These are phyloP conservation scores for Lottia gigantea DNA, from an alignment of 2,888 invertebrate genomes.

Conservation along the genomic window DNA sequence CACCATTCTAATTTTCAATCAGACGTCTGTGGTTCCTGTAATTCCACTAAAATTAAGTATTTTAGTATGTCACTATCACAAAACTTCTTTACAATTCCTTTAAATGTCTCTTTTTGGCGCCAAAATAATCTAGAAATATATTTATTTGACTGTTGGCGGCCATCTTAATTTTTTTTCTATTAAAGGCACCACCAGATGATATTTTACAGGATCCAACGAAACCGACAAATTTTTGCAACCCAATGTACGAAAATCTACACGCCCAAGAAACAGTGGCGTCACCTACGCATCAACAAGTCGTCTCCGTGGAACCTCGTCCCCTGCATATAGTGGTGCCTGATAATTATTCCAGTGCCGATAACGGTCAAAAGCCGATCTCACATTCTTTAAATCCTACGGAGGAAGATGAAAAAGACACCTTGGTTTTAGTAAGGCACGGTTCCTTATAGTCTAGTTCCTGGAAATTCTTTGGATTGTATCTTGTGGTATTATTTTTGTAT, in stretches of 20 bases:
- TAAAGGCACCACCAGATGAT: slow-evolving; percentile 21
- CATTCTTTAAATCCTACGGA: slow-evolving; percentile 37
- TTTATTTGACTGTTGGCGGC: too few relatives aligned
- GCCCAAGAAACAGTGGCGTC: slow-evolving; percentile 18
- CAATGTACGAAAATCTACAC: slow-evolving; percentile 54
- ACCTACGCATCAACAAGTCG: neutral
- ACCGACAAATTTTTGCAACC: slow-evolving; percentile 59
- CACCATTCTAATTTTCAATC: too few relatives aligned
- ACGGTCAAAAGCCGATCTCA: neutral
- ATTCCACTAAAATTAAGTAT: too few relatives aligned
- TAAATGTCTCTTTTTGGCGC: too few relatives aligned
- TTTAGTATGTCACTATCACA: too few relatives aligned
- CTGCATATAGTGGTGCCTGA: neutral
- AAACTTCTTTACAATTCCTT: too few relatives aligned
- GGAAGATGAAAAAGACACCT: slow-evolving; percentile 38
- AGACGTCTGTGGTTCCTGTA: too few relatives aligned
- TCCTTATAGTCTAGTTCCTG: neutral
- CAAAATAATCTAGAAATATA: too few relatives aligned
- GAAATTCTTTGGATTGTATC: too few relatives aligned
- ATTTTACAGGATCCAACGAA: slow-evolving; percentile 18
- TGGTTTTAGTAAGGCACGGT: slow-evolving; percentile 35
- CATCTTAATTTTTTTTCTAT: neutral
- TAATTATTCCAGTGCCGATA: neutral
- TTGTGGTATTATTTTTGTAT: too few relatives aligned
- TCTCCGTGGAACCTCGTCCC: neutral